A percentile compares a stretch with the other conserved stretches of the same genome.
Conservation (phyloP, 1,140 invertebrate genomes). For the Sycobia sp. region DNA sequence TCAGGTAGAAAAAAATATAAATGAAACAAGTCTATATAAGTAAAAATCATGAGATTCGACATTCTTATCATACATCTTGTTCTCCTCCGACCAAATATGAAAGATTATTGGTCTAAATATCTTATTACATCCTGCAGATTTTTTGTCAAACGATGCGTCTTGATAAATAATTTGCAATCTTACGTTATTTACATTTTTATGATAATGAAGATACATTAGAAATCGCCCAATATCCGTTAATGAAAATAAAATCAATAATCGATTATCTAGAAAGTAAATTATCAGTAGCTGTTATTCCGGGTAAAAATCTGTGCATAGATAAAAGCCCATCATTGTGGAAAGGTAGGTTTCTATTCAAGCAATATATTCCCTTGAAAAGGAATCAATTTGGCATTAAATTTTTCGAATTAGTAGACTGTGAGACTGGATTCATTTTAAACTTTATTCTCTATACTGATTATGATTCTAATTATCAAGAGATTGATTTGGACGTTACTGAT, state of each 20-base stretch:
- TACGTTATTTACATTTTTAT: conserved; percentile 23
- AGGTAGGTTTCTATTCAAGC: not conserved
- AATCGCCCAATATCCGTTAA: conserved; percentile 29
- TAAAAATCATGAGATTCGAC: not conserved
- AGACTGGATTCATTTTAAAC: not conserved
- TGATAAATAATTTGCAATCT: conserved; percentile 33
- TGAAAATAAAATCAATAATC: conserved; percentile 29
- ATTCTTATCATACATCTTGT: not conserved
- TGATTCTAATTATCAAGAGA: not conserved
- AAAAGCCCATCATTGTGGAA: not conserved
- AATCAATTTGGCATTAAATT: not conserved
- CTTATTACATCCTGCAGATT: not conserved
- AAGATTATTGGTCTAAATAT: conserved; percentile 1
- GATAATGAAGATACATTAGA: conserved; percentile 17
- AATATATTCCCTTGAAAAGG: not conserved
- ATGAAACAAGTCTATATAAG: not conserved
- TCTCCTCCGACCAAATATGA: not conserved
- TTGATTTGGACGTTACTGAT: not conserved
- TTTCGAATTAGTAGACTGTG: conserved; percentile 1
- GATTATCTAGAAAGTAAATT: conserved; percentile 34
- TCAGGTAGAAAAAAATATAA: not conserved
- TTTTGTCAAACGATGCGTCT: conserved; percentile 7
- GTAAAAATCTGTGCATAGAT: conserved; percentile 20
- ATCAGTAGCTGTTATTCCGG: conserved; percentile 33
- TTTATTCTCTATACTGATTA: not conserved